Percentiles rank a stretch among this genome's conserved stretches.
Evolutionary conservation across 2,888 invertebrate species (phyloP).

Genomic region (Lutraria lutraria): DNA sequence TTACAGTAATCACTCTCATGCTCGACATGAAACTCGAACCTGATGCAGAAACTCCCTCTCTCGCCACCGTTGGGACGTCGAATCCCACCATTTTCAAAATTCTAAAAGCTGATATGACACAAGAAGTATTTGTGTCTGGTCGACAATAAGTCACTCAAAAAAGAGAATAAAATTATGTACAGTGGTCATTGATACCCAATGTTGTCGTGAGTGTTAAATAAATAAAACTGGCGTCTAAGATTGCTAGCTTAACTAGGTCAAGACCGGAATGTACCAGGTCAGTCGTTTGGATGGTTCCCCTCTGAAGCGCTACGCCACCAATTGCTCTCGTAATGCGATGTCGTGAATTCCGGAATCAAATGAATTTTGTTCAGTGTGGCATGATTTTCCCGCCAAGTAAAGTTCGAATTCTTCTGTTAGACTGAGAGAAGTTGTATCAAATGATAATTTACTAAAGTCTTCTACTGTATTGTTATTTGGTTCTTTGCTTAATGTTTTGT

Average conservation of each 20-base stretch:
- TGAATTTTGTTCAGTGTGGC: slow-evolving; percentile 74
- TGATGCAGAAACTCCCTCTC: neutral
- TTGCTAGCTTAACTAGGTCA: slow-evolving; percentile 26
- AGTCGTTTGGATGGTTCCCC: neutral
- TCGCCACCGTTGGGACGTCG: neutral
- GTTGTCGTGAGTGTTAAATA: neutral
- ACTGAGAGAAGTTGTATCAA: slow-evolving; percentile 30
- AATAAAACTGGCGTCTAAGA: slow-evolving; percentile 28
- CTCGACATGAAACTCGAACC: neutral
- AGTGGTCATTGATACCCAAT: neutral
- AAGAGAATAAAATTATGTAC: neutral
- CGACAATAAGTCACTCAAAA: neutral
- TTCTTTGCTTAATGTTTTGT: slow-evolving; percentile 29
- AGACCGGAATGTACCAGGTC: slow-evolving; percentile 30
- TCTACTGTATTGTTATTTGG: slow-evolving; percentile 7
- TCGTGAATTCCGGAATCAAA: slow-evolving; percentile 80
- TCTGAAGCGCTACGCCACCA: slow-evolving; percentile 37
- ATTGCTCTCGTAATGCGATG: slow-evolving; percentile 43
- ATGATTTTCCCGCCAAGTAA: slow-evolving; percentile 34
- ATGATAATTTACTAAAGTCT: slow-evolving; percentile 21
- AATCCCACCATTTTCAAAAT: neutral
- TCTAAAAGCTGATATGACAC: neutral
- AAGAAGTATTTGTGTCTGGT: neutral
- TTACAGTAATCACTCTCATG: neutral
- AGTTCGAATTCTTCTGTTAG: slow-evolving; percentile 36